These are phyloP conservation scores for Threskiornis aethiopicus DNA, from an alignment of 2,797 vertebrate species.

Conservation along the genomic window DNA sequence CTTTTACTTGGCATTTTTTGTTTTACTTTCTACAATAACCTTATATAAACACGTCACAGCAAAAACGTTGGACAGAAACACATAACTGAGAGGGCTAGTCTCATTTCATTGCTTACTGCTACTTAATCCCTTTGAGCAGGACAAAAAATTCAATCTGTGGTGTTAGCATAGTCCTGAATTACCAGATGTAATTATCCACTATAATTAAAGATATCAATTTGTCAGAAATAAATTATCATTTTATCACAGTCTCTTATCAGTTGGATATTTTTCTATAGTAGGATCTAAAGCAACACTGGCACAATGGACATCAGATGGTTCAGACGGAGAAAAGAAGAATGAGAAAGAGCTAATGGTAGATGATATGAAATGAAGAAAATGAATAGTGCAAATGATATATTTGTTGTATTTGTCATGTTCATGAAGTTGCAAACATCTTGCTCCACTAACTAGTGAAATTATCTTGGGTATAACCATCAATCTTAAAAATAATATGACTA, in stretches of 20 bases:
- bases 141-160: not conserved
- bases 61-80: not conserved
- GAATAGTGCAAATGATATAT: not conserved
- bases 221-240: not conserved
- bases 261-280: not conserved
- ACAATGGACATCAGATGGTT: not conserved
- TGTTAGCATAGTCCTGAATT: constrained; percentile 12
- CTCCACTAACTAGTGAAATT: not conserved
- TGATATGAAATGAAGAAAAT: not conserved
- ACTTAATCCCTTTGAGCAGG: not conserved
- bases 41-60: not conserved
- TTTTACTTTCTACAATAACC: not conserved
- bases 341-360: not conserved
- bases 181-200: constrained; percentile 45
- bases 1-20: not conserved
- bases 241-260: not conserved
- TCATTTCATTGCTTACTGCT: constrained; percentile 8
- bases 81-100: not conserved
- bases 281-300: not conserved
- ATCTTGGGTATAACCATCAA: not conserved
- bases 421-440: not conserved
- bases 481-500: not conserved
- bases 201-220: constrained; percentile 25
- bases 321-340: not conserved
- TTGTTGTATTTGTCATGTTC: not conserved